These are phyloP conservation scores for Patella ulyssiponensis DNA, from an alignment of 2,888 invertebrate species.

Conservation along the genomic window DNA sequence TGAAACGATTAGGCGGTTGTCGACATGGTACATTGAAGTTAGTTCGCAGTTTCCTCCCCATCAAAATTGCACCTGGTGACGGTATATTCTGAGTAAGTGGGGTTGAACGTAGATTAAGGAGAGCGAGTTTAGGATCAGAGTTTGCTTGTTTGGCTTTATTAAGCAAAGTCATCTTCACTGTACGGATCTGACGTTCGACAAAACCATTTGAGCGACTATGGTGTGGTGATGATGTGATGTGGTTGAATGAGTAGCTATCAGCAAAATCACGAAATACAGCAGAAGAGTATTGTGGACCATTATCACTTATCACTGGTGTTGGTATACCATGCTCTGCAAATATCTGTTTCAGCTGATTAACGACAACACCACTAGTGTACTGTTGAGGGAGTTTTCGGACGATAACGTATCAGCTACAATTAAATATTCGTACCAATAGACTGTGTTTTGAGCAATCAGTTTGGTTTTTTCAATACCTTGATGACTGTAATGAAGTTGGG, in stretches of 20 bases:
- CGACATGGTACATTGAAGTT: not conserved
- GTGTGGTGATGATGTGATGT: constrained; percentile 18
- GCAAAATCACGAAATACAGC: constrained; percentile 11
- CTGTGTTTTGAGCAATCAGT: constrained; percentile 24
- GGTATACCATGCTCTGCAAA: constrained; percentile 24
- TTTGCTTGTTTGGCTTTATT: constrained; percentile 12
- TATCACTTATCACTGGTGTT: constrained; percentile 16
- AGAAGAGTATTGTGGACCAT: constrained; percentile 23
- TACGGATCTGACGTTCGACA: constrained; percentile 15
- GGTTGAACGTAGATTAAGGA: constrained; percentile 4
- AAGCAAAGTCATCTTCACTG: constrained; percentile 1
- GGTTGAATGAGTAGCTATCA: constrained; percentile 10
- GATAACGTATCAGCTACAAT: constrained; percentile 24
- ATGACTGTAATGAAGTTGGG: constrained; percentile 31
- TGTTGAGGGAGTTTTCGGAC: constrained; percentile 4
- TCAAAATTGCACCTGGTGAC: constrained; percentile 18
- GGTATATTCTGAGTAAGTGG: constrained; percentile 7
- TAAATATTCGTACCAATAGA: constrained; percentile 32
- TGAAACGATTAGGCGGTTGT: not conserved
- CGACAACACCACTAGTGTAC: not conserved
- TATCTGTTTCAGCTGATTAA: constrained; percentile 10
- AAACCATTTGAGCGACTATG: constrained; percentile 23
- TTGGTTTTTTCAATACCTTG: constrained; percentile 31
- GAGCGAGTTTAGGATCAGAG: constrained; percentile 12
- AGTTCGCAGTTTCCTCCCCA: constrained; percentile 12